Percentiles rank a stretch among this genome's conserved stretches.
These are phyloP conservation scores for Heliconius hortense DNA, from an alignment of 2,888 invertebrate species.

Conservation along the genomic window DNA sequence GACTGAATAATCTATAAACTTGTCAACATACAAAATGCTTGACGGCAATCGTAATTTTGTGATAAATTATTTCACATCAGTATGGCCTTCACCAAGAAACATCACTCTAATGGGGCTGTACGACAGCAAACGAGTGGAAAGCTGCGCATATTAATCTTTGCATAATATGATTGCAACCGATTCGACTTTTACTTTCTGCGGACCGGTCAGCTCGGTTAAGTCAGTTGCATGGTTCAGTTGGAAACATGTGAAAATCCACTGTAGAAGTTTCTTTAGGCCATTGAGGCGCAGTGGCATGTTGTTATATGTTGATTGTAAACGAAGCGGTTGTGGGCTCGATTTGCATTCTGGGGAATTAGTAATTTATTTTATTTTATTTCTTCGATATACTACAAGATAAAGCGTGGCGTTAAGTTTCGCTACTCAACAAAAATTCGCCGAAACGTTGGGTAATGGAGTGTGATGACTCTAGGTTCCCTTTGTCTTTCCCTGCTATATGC, in stretches of 20 bases:
- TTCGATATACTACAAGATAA: too few relatives aligned
- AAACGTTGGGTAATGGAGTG: too few relatives aligned
- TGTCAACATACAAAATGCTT: constrained; percentile 6
- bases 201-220: constrained; percentile 45
- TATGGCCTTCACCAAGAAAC: constrained; percentile 14
- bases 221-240: constrained; percentile 1
- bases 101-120: constrained; percentile 19
- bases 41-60: not conserved
- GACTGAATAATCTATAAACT: not conserved
- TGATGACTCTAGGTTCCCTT: too few relatives aligned
- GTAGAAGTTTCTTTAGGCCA: not conserved
- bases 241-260: not conserved
- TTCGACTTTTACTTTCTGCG: constrained; percentile 51
- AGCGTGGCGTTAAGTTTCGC: too few relatives aligned
- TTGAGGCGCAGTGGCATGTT: too few relatives aligned
- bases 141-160: constrained; percentile 40
- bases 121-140: constrained; percentile 27
- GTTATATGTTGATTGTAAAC: too few relatives aligned
- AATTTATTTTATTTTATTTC: too few relatives aligned
- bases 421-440: too few relatives aligned
- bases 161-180: constrained; percentile 37
- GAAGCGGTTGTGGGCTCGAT: too few relatives aligned
- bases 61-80: constrained; percentile 10
- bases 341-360: too few relatives aligned
- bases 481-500: too few relatives aligned